Percentiles rank a stretch among this genome's conserved stretches.
phyloP scores from a whole-genome alignment of 2,888 invertebrate genomes.

The Pristionchus entomophagus region DNA sequence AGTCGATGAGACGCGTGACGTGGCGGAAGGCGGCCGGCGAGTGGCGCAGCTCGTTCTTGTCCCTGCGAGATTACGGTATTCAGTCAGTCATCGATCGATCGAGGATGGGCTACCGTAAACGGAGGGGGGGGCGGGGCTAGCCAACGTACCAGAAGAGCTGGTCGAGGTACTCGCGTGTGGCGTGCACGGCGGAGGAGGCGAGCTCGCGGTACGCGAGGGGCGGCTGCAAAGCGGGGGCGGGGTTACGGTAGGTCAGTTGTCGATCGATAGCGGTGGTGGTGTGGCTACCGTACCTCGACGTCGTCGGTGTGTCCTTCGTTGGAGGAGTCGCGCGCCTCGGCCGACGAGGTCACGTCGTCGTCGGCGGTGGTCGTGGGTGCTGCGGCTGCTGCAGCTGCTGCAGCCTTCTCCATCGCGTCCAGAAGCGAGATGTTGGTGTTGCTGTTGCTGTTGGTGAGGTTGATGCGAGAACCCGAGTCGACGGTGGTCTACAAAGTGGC shows the following conservation, averaged over 20 bases:
- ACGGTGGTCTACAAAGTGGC: background rate
- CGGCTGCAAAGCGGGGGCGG: background rate
- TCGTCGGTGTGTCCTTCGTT: conserved; percentile 15
- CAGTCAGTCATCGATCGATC: background rate
- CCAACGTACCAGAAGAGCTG: conserved; percentile 42
- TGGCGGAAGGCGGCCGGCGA: conserved; percentile 56
- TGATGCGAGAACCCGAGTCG: conserved; percentile 17
- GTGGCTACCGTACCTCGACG: conserved; percentile 20
- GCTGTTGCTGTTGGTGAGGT: background rate
- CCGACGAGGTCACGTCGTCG: background rate
- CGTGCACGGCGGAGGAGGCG: background rate
- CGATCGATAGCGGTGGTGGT: background rate
- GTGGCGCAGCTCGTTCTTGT: conserved; percentile 53
- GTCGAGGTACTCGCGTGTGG: conserved; percentile 44
- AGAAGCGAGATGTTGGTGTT: background rate
- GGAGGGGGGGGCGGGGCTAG: background rate
- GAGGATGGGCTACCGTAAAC: background rate
- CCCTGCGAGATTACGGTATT: conserved; percentile 45
- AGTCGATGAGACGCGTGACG: conserved; percentile 60
- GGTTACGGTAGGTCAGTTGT: background rate
- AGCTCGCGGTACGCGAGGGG: conserved; percentile 46
- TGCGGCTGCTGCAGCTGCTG: background rate
- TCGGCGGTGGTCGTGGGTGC: background rate
- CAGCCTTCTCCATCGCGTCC: conserved; percentile 20
- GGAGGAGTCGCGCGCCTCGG: conserved; percentile 19